Percentiles rank a stretch among this genome's conserved stretches.
Conservation (phyloP, 1,140 invertebrate genomes). For the Drosophila kepulauana region DNA sequence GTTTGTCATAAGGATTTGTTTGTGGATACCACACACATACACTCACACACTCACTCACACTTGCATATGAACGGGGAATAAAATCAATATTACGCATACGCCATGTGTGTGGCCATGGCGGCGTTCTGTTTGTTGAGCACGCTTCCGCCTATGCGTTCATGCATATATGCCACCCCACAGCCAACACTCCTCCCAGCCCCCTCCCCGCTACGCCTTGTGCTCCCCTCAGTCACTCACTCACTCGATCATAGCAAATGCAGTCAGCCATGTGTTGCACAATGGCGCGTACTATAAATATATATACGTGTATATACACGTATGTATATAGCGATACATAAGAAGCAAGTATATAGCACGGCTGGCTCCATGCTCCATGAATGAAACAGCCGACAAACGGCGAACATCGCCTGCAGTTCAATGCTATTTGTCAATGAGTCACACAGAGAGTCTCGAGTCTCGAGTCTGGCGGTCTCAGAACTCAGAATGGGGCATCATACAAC, state of each 20-base stretch:
- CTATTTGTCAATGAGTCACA: conserved; percentile 75
- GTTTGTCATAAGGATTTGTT: conserved; percentile 43
- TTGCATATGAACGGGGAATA: not conserved
- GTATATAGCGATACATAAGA: conserved; percentile 22
- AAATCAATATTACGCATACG: conserved; percentile 61
- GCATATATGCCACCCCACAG: not conserved
- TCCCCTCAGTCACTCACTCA: not conserved
- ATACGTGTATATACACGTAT: not conserved
- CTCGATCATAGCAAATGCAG: conserved; percentile 34
- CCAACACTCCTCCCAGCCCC: not conserved
- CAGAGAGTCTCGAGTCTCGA: conserved; percentile 12
- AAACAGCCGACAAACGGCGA: conserved; percentile 15
- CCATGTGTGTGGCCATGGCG: conserved; percentile 33
- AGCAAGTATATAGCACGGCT: conserved; percentile 56
- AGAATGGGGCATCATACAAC: conserved; percentile 30
- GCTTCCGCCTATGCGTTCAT: conserved; percentile 13
- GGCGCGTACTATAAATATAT: conserved; percentile 29
- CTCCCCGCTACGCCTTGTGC: no score
- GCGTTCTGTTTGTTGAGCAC: conserved; percentile 8
- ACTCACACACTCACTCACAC: not conserved
- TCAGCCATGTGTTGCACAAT: conserved; percentile 60
- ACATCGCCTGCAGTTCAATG: conserved; percentile 68
- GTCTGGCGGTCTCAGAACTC: conserved; percentile 8
- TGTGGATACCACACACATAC: conserved; percentile 9
- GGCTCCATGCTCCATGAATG: conserved; percentile 42